phyloP scores from a whole-genome alignment of 2,113 vertebrate genomes.

The Centrocercus urophasianus region DNA sequence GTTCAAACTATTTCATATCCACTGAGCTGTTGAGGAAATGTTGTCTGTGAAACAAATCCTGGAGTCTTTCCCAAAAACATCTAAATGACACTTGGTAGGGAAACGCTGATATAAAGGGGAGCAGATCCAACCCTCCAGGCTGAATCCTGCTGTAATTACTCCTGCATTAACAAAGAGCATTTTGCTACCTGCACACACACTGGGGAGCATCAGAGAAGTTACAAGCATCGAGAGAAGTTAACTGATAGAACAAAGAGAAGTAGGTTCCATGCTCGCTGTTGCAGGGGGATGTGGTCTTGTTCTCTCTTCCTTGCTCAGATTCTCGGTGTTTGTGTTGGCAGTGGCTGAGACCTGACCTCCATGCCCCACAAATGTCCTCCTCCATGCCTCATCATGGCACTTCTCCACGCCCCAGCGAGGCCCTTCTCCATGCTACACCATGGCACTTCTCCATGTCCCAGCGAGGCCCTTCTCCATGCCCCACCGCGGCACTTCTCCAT shows the following conservation, averaged over 20 bases:
- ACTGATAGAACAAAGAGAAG: background rate
- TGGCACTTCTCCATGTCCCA: no score
- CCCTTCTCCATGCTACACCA: no score
- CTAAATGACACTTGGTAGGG: conserved; percentile 19
- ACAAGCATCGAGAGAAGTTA: background rate
- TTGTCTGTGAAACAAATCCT: conserved; percentile 40
- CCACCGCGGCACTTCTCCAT: no score
- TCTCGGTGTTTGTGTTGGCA: background rate
- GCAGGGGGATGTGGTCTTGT: background rate
- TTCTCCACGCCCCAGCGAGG: no score
- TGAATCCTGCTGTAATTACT: background rate
- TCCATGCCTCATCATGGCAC: no score
- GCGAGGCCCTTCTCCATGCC: no score
- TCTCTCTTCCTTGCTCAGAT: background rate
- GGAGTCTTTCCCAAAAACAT: conserved; percentile 44
- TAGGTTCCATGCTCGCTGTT: background rate
- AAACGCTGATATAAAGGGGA: background rate
- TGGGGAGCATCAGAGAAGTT: background rate
- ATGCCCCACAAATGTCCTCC: background rate
- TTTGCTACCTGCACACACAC: rapidly evolving
- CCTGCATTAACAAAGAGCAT: background rate
- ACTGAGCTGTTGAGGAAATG: conserved; percentile 60
- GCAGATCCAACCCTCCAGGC: rapidly evolving
- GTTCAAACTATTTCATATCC: conserved; percentile 50
- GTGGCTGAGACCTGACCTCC: background rate